These are phyloP conservation scores for Podilymbus podiceps DNA, from an alignment of 2,113 vertebrate genomes.

Conservation along the genomic window DNA sequence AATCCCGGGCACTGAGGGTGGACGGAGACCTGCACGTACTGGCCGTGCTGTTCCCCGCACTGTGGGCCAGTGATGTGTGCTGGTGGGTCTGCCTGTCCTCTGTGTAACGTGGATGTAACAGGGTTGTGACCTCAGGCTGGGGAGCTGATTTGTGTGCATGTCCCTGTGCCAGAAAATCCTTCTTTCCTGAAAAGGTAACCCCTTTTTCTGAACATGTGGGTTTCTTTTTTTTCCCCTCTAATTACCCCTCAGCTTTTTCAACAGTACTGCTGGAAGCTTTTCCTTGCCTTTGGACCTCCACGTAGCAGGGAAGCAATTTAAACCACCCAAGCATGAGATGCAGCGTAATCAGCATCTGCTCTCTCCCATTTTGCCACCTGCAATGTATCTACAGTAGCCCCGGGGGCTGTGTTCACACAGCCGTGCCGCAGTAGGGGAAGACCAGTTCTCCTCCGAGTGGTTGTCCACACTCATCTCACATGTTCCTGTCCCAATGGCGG, in stretches of 20 bases:
- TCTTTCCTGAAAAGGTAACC: neutral
- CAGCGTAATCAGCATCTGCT: neutral
- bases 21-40: neutral
- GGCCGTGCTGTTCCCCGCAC: fast-evolving
- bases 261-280: neutral
- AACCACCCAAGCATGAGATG: slow-evolving; percentile 11
- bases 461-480: neutral
- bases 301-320: slow-evolving; percentile 1
- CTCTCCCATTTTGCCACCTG: slow-evolving; percentile 7
- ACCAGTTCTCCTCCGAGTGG: neutral
- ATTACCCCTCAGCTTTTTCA: neutral
- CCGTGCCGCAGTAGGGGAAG: neutral
- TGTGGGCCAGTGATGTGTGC: neutral
- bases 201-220: neutral
- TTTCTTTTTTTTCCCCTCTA: neutral
- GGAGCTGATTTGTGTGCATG: neutral
- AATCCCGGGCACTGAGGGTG: neutral
- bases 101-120: neutral
- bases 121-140: neutral
- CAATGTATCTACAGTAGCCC: neutral
- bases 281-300: slow-evolving; percentile 3
- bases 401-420: neutral
- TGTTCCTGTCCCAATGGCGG: neutral
- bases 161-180: neutral
- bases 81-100: neutral